These are phyloP conservation scores for Drosophila elegans DNA, from an alignment of 1,140 invertebrate genomes.

Conservation along the genomic window DNA sequence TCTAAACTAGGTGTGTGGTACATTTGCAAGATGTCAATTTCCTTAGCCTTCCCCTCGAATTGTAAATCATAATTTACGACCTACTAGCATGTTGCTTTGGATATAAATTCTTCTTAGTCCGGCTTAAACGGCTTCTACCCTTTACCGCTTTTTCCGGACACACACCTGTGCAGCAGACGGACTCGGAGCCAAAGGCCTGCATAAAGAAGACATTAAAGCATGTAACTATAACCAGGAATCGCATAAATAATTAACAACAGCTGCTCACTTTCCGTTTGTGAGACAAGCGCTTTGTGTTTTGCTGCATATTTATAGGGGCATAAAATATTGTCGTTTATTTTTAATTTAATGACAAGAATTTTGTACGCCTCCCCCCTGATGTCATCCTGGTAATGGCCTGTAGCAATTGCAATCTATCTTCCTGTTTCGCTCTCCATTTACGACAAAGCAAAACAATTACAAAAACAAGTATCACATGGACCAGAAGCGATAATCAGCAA, in stretches of 20 bases:
- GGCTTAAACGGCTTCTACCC: conserved; percentile 1
- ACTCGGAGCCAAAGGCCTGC: conserved; percentile 28
- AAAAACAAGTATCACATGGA: conserved; percentile 76
- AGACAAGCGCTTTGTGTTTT: conserved; percentile 39
- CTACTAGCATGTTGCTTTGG: background rate
- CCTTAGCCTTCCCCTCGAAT: conserved; percentile 23
- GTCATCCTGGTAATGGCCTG: conserved; percentile 76
- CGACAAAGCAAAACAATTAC: conserved; percentile 79
- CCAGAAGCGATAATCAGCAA: conserved; percentile 65
- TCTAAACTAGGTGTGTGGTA: conserved; percentile 6
- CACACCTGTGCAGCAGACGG: conserved; percentile 32
- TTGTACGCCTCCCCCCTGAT: conserved; percentile 37
- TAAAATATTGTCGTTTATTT: conserved; percentile 84
- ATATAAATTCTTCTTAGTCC: conserved; percentile 25
- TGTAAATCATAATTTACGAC: conserved; percentile 29
- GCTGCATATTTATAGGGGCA: conserved; percentile 81
- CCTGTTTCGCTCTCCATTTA: conserved; percentile 66
- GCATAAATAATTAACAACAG: conserved; percentile 78
- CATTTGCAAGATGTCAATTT: conserved; percentile 36
- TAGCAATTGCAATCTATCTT: conserved; percentile 81
- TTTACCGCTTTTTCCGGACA: background rate
- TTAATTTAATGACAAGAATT: conserved; percentile 83
- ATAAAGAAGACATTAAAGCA: conserved; percentile 69
- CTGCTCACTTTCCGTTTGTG: conserved; percentile 65
- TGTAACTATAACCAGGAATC: conserved; percentile 51